phyloP scores from a whole-genome alignment of 2,888 invertebrate genomes.

The Alloscopus bannaensis region DNA sequence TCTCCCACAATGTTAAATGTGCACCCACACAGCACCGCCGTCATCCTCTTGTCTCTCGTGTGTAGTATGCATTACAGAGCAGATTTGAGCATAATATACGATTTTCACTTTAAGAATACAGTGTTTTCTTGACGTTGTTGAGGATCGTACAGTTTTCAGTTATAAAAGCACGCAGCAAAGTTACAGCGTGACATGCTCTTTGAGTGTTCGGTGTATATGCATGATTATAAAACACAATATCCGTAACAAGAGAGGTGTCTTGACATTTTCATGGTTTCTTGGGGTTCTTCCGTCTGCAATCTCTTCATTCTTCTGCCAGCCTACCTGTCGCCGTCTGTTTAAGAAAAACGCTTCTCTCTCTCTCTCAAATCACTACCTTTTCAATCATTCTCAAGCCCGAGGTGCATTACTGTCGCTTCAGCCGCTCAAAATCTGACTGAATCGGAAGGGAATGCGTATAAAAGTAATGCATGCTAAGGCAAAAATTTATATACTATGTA shows the following conservation, averaged over 20 bases:
- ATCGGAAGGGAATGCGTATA: too few relatives aligned
- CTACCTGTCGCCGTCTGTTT: slow-evolving; percentile 6
- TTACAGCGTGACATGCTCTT: slow-evolving; percentile 1
- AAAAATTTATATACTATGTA: too few relatives aligned
- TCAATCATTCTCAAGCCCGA: slow-evolving; percentile 41
- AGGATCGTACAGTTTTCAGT: neutral
- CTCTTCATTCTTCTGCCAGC: neutral
- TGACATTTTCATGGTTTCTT: slow-evolving; percentile 54
- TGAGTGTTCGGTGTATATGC: too few relatives aligned
- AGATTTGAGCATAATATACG: neutral
- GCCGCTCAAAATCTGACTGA: slow-evolving; percentile 35
- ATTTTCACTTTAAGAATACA: slow-evolving; percentile 17
- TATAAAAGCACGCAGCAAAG: slow-evolving; percentile 1
- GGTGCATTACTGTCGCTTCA: slow-evolving; percentile 12
- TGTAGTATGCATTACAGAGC: too few relatives aligned
- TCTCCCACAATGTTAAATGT: slow-evolving; percentile 34
- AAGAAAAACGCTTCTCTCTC: neutral
- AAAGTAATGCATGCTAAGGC: too few relatives aligned
- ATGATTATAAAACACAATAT: too few relatives aligned
- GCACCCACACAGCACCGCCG: slow-evolving; percentile 39
- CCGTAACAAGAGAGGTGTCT: slow-evolving; percentile 34
- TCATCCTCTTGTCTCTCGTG: slow-evolving; percentile 26
- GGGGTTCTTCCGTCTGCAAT: slow-evolving; percentile 51
- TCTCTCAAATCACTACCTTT: neutral
- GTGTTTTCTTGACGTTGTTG: neutral